A percentile compares a stretch with the other conserved stretches of the same genome.
phyloP scores from a whole-genome alignment of 2,888 invertebrate genomes.

The Melanchra persicariae region DNA sequence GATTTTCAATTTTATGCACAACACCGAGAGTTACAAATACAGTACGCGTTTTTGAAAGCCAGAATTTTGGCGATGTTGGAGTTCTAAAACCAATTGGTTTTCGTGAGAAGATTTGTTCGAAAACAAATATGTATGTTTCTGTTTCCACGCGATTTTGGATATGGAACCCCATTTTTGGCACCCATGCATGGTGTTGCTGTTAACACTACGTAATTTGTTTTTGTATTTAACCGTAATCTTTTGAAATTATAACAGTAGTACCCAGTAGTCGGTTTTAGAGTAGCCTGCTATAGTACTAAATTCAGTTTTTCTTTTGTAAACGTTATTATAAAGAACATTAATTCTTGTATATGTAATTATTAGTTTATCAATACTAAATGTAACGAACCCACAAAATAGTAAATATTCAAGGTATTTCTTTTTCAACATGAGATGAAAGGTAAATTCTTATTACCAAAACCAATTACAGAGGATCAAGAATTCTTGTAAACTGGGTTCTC shows the following conservation, averaged over 20 bases:
- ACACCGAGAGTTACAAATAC: neutral
- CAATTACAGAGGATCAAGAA: neutral
- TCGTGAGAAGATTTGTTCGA: slow-evolving; percentile 7
- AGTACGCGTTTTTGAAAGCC: neutral
- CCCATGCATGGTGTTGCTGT: no score
- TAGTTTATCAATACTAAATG: no score
- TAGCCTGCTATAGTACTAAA: no score
- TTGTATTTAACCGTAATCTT: no score
- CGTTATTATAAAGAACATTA: no score
- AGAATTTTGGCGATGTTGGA: slow-evolving; percentile 11
- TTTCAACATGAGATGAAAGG: neutral
- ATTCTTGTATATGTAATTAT: no score
- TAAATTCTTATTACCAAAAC: neutral
- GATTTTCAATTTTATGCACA: neutral
- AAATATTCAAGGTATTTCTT: neutral
- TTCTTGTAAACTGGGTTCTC: neutral
- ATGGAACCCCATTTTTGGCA: slow-evolving; percentile 9
- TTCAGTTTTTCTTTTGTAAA: no score
- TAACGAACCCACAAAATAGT: neutral
- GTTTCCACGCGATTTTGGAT: slow-evolving; percentile 5
- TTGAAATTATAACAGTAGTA: no score
- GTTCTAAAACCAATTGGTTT: slow-evolving; percentile 11
- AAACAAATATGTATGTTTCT: slow-evolving; percentile 11
- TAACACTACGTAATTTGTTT: no score
- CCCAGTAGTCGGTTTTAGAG: no score